phyloP scores from a whole-genome alignment of 2,797 vertebrate species.

The Argya squamiceps region DNA sequence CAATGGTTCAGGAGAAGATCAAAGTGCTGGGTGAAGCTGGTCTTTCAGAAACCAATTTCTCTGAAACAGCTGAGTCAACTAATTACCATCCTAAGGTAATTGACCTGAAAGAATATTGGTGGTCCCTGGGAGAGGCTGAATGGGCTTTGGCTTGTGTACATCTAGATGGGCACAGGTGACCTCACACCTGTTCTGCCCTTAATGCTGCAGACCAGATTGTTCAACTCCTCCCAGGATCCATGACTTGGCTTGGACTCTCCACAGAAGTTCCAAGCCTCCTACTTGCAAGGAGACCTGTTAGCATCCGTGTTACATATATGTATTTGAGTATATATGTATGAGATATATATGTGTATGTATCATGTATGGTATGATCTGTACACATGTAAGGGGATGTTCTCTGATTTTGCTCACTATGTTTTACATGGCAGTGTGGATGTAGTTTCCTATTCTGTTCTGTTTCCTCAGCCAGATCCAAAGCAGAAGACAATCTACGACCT shows the following conservation, averaged over 20 bases:
- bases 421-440: not conserved
- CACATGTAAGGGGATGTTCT: not conserved
- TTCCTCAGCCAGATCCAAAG: slow-evolving; percentile 79
- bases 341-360: not conserved
- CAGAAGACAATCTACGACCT: slow-evolving; percentile 89
- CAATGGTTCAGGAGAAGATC: slow-evolving; percentile 95
- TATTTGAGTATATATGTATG: not conserved
- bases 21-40: slow-evolving; percentile 92
- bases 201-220: not conserved
- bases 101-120: not conserved
- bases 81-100: slow-evolving; percentile 85
- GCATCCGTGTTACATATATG: not conserved
- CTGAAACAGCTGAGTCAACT: slow-evolving; percentile 82
- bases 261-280: not conserved
- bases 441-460: not conserved
- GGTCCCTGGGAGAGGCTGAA: not conserved
- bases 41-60: slow-evolving; percentile 90
- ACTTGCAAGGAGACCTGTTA: not conserved
- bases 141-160: not conserved
- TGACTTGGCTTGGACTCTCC: not conserved
- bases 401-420: not conserved
- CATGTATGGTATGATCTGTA: no score
- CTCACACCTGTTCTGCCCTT: not conserved
- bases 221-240: not conserved
- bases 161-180: not conserved